These are phyloP conservation scores for Aegotheles bennettii DNA, from an alignment of 2,113 vertebrate genomes.

Conservation along the genomic window DNA sequence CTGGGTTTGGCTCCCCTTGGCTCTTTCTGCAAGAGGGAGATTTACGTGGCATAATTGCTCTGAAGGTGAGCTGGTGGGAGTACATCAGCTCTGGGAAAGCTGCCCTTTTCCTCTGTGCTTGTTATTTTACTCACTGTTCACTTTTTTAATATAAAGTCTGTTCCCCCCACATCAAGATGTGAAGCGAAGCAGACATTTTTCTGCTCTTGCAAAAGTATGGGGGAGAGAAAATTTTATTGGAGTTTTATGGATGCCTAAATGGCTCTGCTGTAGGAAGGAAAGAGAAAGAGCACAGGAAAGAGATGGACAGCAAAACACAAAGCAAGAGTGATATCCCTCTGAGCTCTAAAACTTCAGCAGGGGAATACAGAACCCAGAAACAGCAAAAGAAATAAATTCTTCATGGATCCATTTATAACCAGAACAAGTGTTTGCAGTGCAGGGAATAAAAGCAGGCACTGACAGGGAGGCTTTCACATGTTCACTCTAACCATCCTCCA, in stretches of 20 bases:
- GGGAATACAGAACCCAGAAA: conserved; percentile 20
- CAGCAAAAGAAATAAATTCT: conserved; percentile 42
- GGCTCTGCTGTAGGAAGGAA: conserved; percentile 22
- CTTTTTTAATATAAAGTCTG: neutral
- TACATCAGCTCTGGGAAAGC: neutral
- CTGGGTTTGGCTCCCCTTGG: neutral
- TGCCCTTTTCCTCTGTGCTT: conserved; percentile 11
- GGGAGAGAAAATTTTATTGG: conserved; percentile 53
- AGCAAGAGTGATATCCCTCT: conserved; percentile 15
- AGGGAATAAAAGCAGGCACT: neutral
- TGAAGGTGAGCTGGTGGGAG: conserved; percentile 14
- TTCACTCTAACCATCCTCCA: neutral
- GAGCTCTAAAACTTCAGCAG: neutral
- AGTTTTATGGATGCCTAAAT: conserved; percentile 63
- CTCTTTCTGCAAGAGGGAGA: neutral
- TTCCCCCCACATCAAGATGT: neutral
- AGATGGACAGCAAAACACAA: conserved; percentile 51
- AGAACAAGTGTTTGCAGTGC: conserved; percentile 7
- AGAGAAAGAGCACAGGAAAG: conserved; percentile 32
- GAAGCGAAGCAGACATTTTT: conserved; percentile 30
- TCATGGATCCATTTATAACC: conserved; percentile 23
- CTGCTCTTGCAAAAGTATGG: conserved; percentile 16
- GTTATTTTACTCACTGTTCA: conserved; percentile 29
- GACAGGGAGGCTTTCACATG: neutral
- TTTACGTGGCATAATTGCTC: neutral